These are phyloP conservation scores for Coregonus sp. DNA, from an alignment of 2,797 vertebrate species.

Conservation along the genomic window DNA sequence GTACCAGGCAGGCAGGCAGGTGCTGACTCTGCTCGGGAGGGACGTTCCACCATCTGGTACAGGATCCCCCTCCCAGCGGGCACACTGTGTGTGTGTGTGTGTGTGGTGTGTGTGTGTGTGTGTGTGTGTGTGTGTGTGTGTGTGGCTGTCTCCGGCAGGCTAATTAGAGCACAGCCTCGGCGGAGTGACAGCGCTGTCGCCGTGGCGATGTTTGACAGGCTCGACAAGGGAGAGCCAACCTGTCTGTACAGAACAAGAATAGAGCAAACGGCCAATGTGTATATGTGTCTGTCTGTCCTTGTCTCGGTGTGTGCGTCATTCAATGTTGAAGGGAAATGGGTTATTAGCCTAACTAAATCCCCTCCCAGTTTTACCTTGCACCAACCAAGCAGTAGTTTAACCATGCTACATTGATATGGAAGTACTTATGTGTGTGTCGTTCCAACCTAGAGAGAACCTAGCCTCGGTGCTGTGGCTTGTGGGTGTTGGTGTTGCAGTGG, in stretches of 20 bases:
- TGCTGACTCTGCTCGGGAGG: slow-evolving; percentile 63
- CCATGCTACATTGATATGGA: background rate
- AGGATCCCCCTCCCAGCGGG: slow-evolving; percentile 71
- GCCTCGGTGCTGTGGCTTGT: background rate
- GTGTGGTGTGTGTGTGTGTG: slow-evolving; percentile 5
- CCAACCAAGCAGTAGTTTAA: too few relatives aligned
- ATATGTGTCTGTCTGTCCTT: slow-evolving; percentile 7
- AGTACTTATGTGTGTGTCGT: background rate
- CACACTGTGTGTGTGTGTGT: slow-evolving; percentile 33
- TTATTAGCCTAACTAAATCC: background rate
- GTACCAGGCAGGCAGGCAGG: slow-evolving; percentile 50
- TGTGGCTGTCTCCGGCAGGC: slow-evolving; percentile 33
- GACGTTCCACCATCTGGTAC: slow-evolving; percentile 74
- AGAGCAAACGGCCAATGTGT: slow-evolving; percentile 17
- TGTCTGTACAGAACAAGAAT: slow-evolving; percentile 18
- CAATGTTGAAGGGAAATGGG: background rate
- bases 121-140: slow-evolving; percentile 34
- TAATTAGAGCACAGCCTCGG: slow-evolving; percentile 68
- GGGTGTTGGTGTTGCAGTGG: background rate
- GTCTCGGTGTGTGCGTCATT: background rate
- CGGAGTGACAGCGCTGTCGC: slow-evolving; percentile 44
- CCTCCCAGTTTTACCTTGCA: too few relatives aligned
- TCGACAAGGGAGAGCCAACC: slow-evolving; percentile 18
- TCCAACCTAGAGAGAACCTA: slow-evolving; percentile 23
- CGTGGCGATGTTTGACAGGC: slow-evolving; percentile 43